Base-by-base conservation (phyloP, 2,797 vertebrate species). In the Anguilla obscura region DNA sequence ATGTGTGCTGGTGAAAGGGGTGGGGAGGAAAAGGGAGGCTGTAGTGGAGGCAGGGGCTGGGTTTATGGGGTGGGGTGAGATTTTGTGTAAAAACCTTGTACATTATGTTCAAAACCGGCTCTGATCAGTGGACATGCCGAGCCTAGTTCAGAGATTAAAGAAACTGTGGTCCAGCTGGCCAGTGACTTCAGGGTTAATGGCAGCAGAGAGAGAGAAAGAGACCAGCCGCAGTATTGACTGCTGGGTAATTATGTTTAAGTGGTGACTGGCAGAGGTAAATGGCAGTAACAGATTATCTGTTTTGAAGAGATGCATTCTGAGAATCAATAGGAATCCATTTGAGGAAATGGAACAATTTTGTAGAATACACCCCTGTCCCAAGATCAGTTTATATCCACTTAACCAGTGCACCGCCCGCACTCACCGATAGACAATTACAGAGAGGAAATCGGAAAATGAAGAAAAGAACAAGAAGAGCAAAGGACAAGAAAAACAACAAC, bases 251-350 rank as follows among this genome's bases (percentile, higher is more conserved):
- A 96, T 92, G 87, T 91, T 90, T 93, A 96, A 96, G 93, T 94
- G 94, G 90, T 94, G 90, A 94, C 90, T 94, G 92, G 92, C 91
- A 91, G 87, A 89, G 93, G 87, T 93, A 95, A 93, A 91, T 93
- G 94, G 94, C 91, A 96, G 93, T 94, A 95, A 95, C 89, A 93
- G 90, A 94, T 94, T 94, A 94, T 94, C 94, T 95, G 89, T 92
- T 92, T 93, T 92, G 89, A 93, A 94, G 91, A 95, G 92, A 93
- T 91, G 87, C 89, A 94, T 95, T 96, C 91, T 90, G 90, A 95
- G 94, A 94, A 96, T 97, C 96, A 96, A 96, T 96, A 95, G 86
- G 91, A 94, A 93, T 94, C 93, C 92, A 96, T 96, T 96, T 95
- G 91, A 91, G 92, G 94, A 96, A 96, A 93, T 94, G 90, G 90